These are phyloP conservation scores for Troides aeacus DNA, from an alignment of 2,888 invertebrate genomes.

Conservation along the genomic window DNA sequence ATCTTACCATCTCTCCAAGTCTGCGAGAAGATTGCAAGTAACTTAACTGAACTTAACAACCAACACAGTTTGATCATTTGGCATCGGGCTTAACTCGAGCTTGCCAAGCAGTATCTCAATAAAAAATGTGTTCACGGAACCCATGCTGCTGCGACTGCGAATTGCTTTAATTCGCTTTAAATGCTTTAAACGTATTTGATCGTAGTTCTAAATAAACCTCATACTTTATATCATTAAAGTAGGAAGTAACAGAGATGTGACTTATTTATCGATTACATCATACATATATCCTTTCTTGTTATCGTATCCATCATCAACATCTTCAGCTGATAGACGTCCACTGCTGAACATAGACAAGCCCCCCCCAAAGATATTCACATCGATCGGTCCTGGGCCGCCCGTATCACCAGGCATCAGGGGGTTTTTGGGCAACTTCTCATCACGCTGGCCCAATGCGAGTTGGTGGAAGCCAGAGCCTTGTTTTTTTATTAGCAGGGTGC, in stretches of 20 bases:
- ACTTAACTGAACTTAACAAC: slow-evolving; percentile 13
- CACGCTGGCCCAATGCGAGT: too few relatives aligned
- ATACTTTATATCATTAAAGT: neutral
- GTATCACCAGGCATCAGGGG: too few relatives aligned
- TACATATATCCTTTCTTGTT: too few relatives aligned
- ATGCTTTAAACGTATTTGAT: neutral
- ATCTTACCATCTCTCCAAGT: slow-evolving; percentile 9
- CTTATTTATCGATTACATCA: too few relatives aligned
- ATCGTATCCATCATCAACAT: too few relatives aligned
- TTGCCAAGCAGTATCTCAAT: neutral
- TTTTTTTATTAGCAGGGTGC: too few relatives aligned
- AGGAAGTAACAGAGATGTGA: neutral
- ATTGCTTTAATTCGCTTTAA: neutral
- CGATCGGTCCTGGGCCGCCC: too few relatives aligned
- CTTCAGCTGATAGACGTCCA: too few relatives aligned
- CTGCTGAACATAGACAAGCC: too few relatives aligned
- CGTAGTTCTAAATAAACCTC: neutral
- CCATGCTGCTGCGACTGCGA: neutral
- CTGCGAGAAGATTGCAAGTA: neutral
- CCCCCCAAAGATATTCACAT: too few relatives aligned
- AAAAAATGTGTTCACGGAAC: neutral
- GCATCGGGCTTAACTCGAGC: neutral
- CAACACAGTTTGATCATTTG: slow-evolving; percentile 6
- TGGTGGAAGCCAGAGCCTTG: too few relatives aligned
- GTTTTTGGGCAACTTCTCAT: too few relatives aligned